Evolutionary conservation across 2,888 invertebrate genomes (phyloP).

Genomic region (Lepidonotus clava): DNA sequence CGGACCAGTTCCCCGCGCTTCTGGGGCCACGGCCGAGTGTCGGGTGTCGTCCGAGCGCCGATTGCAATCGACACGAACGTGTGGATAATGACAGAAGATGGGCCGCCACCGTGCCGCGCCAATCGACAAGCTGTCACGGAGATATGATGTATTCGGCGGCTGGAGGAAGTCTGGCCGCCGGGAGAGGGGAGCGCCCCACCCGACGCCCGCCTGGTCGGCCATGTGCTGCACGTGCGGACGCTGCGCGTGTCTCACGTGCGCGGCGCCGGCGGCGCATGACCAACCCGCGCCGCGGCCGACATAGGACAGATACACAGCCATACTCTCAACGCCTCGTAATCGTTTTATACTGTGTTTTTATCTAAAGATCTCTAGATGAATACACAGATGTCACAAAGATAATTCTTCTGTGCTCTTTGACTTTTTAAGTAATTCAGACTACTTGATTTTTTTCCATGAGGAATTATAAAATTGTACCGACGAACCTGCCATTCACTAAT

Average conservation of each 20-base stretch:
- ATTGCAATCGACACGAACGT: slow-evolving; percentile 36
- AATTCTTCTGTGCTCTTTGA: no score
- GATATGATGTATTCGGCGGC: slow-evolving; percentile 26
- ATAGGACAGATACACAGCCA: neutral
- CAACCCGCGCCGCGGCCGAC: neutral
- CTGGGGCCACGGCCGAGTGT: neutral
- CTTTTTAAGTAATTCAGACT: no score
- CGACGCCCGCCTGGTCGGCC: neutral
- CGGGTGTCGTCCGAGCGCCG: neutral
- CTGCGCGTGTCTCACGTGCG: slow-evolving; percentile 1
- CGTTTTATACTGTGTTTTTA: no score
- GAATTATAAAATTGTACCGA: neutral
- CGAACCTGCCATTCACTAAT: neutral
- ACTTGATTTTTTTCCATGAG: neutral
- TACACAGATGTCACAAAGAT: no score
- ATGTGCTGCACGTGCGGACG: neutral
- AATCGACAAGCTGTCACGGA: slow-evolving; percentile 25
- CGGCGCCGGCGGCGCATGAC: neutral
- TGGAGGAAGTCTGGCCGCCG: neutral
- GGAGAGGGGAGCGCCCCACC: neutral
- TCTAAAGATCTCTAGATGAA: no score
- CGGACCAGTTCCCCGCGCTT: neutral
- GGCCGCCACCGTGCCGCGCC: neutral
- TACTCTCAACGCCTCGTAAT: neutral
- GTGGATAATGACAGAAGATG: slow-evolving; percentile 4